phyloP scores from a whole-genome alignment of 2,888 invertebrate genomes.

The Drosophila sordidapex region DNA sequence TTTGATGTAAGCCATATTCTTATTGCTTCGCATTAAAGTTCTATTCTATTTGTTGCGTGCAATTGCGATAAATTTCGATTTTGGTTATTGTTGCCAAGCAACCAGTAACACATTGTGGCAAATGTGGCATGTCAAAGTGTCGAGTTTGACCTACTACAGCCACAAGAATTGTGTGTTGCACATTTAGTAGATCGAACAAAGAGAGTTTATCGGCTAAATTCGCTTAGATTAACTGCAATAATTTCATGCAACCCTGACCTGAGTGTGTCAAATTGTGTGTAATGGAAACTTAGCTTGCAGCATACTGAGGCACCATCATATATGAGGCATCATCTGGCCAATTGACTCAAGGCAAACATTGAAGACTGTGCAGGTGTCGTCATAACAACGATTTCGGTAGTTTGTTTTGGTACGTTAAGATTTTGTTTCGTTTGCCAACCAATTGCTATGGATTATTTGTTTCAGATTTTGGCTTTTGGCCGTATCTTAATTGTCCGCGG shows the following conservation, averaged over 20 bases:
- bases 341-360: neutral
- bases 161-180: neutral
- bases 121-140: constrained; percentile 13
- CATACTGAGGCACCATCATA: constrained; percentile 28
- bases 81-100: constrained; percentile 37
- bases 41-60: constrained; percentile 24
- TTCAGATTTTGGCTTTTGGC: constrained; percentile 37
- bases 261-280: constrained; percentile 23
- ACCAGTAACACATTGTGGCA: constrained; percentile 15
- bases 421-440: constrained; percentile 29
- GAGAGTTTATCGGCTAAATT: neutral
- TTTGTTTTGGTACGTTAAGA: constrained; percentile 13
- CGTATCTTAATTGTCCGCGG: constrained; percentile 54
- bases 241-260: constrained; percentile 1
- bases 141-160: constrained; percentile 6
- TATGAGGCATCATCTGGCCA: constrained; percentile 3
- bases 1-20: constrained; percentile 14
- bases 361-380: constrained; percentile 18
- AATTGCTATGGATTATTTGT: constrained; percentile 31
- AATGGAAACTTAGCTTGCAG: constrained; percentile 18
- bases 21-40: constrained; percentile 9
- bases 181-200: neutral
- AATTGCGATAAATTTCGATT: neutral
- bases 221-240: neutral
- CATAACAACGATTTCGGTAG: constrained; percentile 14